Evolutionary conservation across 2,888 invertebrate species (phyloP), one percentile per base, ranked within the genome.

Genomic region (Hemicrepidius hirtus): DNA sequence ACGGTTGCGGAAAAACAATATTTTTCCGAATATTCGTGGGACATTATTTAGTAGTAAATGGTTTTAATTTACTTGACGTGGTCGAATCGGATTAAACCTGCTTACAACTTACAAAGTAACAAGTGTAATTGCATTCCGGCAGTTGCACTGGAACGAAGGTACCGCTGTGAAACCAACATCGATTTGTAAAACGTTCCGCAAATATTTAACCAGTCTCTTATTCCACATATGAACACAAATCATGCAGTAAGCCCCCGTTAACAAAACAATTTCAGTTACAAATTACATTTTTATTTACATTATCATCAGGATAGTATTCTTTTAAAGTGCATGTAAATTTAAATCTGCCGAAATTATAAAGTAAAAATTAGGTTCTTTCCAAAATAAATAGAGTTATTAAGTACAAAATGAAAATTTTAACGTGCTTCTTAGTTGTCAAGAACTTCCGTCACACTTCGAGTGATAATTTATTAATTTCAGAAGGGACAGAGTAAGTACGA

Each of bases 161-260:
- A 69, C 65, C 68, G 67, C 64, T 63, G 60, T 67, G 68, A 73
- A 64, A 76, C 77, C 75, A 66, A 68, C 67, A 74, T 74, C 76
- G 74, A 77, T 78, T 80, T 78, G 78, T 78, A 78, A 78, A 80
- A 78, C 78, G 77, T 67, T 78, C 78, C 75, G 76, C 79, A 80
- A 79, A 79, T 79, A 80, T 79, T 78, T 75, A 76, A 72, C 64
- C 71, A 44, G 70, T 68, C 66, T 64, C 68, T 64, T 44, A 68
- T 66, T 74, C 63, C 62, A 68, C 68, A 74, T 68, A 71, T 53
- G 50, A 37, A 68, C 68, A 68, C 60, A 41, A 63, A 68, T 70
- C 64, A 60, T 55, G 44, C n/a, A 18, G 21, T 55, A 40, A 57
- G 57, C 41, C 16, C 28, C 59, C 41, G 24, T 59, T 46, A 59